These are phyloP conservation scores for Petrocephalus sullivani DNA, from an alignment of 2,797 vertebrate species.

Conservation along the genomic window DNA sequence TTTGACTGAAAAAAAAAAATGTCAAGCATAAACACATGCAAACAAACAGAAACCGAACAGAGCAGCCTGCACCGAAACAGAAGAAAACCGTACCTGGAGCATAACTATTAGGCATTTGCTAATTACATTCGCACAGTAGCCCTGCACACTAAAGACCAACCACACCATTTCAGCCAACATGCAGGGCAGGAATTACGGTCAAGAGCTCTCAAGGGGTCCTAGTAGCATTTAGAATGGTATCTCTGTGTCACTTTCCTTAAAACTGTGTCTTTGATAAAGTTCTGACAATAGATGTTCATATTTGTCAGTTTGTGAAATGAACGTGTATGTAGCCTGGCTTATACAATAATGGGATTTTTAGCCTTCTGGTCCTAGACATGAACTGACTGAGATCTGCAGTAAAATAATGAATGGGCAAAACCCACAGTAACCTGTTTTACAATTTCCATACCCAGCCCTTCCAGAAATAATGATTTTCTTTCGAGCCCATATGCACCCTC, in stretches of 20 bases:
- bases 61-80: background rate
- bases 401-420: background rate
- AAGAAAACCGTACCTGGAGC: background rate
- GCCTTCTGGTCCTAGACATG: background rate
- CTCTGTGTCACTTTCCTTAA: background rate
- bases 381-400: background rate
- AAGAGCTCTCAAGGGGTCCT: background rate
- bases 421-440: background rate
- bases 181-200: background rate
- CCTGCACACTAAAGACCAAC: background rate
- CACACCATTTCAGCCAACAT: background rate
- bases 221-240: background rate
- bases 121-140: background rate
- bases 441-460: background rate
- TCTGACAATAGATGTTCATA: background rate
- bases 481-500: background rate
- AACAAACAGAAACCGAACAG: background rate
- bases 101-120: background rate
- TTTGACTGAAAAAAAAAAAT: background rate
- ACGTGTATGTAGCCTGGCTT: background rate
- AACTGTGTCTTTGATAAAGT: background rate
- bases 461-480: background rate
- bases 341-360: background rate
- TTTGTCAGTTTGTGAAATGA: background rate
- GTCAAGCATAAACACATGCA: background rate